phyloP scores from a whole-genome alignment of 2,113 vertebrate genomes.

The Hystrix brachyura region DNA sequence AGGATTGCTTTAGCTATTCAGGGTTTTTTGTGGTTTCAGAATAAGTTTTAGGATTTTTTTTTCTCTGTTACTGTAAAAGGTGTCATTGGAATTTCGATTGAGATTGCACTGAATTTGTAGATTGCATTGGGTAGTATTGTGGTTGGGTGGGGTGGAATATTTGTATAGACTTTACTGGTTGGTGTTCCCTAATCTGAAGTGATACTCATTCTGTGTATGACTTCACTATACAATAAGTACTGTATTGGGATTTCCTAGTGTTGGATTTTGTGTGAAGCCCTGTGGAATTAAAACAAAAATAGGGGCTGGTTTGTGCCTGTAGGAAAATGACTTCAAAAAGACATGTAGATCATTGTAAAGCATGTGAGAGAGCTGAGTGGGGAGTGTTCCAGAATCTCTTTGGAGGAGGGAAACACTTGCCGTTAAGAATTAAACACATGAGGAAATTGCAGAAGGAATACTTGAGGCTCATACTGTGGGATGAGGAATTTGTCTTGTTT shows the following conservation, averaged over 20 bases:
- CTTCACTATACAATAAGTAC: not conserved
- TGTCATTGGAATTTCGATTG: not conserved
- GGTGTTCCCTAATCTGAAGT: not conserved
- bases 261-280: not conserved
- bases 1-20: not conserved
- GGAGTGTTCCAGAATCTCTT: not conserved
- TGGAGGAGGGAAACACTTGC: not conserved
- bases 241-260: not conserved
- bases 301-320: not conserved
- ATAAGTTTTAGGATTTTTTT: not conserved
- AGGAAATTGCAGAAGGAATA: not conserved
- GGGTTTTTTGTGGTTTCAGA: not conserved
- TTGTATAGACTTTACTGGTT: not conserved
- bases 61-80: slow-evolving; percentile 12
- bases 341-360: not conserved
- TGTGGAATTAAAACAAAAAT: not conserved
- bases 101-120: not conserved
- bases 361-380: not conserved
- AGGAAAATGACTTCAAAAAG: not conserved
- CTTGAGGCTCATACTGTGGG: not conserved
- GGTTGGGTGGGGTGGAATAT: not conserved
- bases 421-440: not conserved
- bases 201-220: not conserved
- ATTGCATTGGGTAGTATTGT: not conserved
- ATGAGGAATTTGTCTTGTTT: not conserved